These are phyloP conservation scores for Criorhina ranunculi DNA, from an alignment of 2,888 invertebrate genomes.

Conservation along the genomic window DNA sequence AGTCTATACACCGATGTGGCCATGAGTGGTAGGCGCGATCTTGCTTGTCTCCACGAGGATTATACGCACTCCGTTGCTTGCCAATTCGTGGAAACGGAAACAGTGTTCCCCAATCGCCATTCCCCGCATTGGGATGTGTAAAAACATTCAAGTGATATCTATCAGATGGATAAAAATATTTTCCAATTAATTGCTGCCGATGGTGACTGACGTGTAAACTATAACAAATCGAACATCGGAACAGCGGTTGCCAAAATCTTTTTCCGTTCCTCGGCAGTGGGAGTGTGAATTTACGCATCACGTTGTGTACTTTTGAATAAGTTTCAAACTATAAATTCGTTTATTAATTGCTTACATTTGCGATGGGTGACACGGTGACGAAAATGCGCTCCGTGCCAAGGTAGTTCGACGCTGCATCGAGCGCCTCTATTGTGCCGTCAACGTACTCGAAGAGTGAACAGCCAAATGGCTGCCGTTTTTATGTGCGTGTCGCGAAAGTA, in stretches of 20 bases:
- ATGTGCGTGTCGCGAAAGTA: slow-evolving; percentile 42
- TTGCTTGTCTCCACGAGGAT: slow-evolving; percentile 55
- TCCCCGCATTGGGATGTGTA: slow-evolving; percentile 21
- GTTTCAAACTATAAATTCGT: slow-evolving; percentile 44
- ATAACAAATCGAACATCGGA: slow-evolving; percentile 61
- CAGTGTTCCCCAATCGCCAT: not conserved
- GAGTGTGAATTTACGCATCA: slow-evolving; percentile 54
- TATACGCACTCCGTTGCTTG: slow-evolving; percentile 37
- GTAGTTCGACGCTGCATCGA: slow-evolving; percentile 25
- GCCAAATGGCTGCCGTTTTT: slow-evolving; percentile 20
- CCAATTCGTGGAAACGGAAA: slow-evolving; percentile 51
- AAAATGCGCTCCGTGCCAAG: slow-evolving; percentile 65
- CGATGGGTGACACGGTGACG: slow-evolving; percentile 36
- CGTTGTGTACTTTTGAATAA: slow-evolving; percentile 49
- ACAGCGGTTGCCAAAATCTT: slow-evolving; percentile 59
- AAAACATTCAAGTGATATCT: slow-evolving; percentile 43
- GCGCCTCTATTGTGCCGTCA: slow-evolving; percentile 32
- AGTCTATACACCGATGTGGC: slow-evolving; percentile 63
- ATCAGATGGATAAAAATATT: slow-evolving; percentile 48
- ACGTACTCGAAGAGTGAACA: slow-evolving; percentile 10
- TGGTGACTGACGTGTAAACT: slow-evolving; percentile 64
- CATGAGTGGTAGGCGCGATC: slow-evolving; percentile 67
- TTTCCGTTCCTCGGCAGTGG: slow-evolving; percentile 6
- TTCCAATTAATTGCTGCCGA: slow-evolving; percentile 62
- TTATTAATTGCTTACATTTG: slow-evolving; percentile 46